These are phyloP conservation scores for Glomeris maerens DNA, from an alignment of 1,140 invertebrate genomes.

Conservation along the genomic window DNA sequence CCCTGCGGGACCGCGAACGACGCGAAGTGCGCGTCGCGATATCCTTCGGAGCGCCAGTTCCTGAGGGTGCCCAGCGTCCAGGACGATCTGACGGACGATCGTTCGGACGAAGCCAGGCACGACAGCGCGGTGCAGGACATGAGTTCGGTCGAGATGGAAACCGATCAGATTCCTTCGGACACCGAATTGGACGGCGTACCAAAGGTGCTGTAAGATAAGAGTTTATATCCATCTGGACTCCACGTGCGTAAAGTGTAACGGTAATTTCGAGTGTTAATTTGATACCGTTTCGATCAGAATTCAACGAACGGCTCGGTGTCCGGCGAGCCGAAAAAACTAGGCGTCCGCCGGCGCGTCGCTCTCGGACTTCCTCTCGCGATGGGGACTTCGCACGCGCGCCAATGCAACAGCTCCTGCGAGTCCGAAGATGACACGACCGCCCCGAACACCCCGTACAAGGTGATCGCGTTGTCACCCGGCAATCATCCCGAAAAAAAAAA, in stretches of 20 bases:
- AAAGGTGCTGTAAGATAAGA: no score
- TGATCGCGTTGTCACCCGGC: no score
- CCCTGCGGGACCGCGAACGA: neutral
- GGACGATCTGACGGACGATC: neutral
- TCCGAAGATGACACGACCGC: constrained; percentile 22
- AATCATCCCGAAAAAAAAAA: no score
- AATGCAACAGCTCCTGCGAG: constrained; percentile 26
- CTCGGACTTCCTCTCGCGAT: no score
- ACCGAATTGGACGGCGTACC: constrained; percentile 5
- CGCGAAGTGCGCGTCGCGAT: no score
- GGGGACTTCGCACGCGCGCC: constrained; percentile 26
- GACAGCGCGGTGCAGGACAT: constrained; percentile 13
- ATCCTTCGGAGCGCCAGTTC: neutral
- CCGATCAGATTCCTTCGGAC: constrained; percentile 13
- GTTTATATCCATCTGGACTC: no score
- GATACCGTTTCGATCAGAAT: no score
- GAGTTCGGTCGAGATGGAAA: constrained; percentile 16
- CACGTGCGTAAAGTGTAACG: no score
- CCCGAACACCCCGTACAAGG: constrained; percentile 16
- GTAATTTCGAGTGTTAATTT: no score
- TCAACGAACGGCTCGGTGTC: no score
- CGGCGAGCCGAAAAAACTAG: no score
- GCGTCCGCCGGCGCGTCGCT: no score
- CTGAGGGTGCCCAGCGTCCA: neutral
- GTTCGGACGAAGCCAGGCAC: constrained; percentile 4